Base-by-base conservation (phyloP, 2,113 vertebrate species). In the Otolemur garnettii region DNA sequence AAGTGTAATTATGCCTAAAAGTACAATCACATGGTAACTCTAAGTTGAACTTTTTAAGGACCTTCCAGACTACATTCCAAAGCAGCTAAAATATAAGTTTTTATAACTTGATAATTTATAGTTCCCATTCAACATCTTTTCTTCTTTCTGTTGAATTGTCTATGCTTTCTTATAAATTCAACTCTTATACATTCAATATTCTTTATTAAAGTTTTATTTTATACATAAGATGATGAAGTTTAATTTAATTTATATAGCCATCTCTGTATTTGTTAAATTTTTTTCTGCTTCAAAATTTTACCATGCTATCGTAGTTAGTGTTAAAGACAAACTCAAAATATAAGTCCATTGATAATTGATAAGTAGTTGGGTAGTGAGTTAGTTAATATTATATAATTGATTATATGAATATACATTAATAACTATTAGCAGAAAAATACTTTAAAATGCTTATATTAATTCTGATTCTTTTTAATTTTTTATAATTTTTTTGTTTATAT, bases 81-180 rank as follows among this genome's bases (percentile, higher is more conserved):
- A 75, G 22, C 11, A 84, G 26, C 45, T 92, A 80, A 95, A 95
- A 90, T 90, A 75, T 17, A 53, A 50, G 7, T 83, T 78, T 92
- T 90, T 57, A 74, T 82, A 91, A 68, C 12, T 59, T 79, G n/a
- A 69, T 59, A 82, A 57, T 83, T 94, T 75, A 64, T 72, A 84
- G 87, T 84, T 95, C 38, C 66, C 6, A 81, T 60, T 85, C 30
- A 95, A 28, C 26, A 93, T 62, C 17, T 62, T 66, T 86, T 13
- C 4, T 35, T 22, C 35, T 93, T 90, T 96, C 50, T 87, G n/a
- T 90, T 21, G 11, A 2, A 74, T 53, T 80, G 1, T 78, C 59
- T 81, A 85, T 94, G 7, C 4, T 88, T 87, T 90, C 30, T 91
- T 91, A 5, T 69, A 89, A 94, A 19, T 94, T 87, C 87, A 69